phyloP scores from a whole-genome alignment of 2,888 invertebrate species.

The Ectobius pallidus region DNA sequence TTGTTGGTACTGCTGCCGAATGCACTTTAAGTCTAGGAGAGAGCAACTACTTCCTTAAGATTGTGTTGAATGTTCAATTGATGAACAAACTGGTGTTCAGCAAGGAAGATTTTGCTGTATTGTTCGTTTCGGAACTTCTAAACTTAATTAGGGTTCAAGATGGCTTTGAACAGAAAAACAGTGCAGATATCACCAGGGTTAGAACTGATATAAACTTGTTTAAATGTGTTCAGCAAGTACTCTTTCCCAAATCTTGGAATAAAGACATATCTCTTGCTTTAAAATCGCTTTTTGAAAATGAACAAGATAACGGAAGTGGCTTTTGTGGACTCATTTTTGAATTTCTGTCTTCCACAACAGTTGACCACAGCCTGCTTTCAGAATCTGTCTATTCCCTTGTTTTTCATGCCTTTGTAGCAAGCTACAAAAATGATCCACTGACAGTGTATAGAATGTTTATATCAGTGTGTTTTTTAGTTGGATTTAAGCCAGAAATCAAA shows the following conservation, averaged over 20 bases:
- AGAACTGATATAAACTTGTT: slow-evolving; percentile 4
- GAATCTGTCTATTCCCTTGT: neutral
- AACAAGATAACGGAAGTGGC: neutral
- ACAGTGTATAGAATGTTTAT: neutral
- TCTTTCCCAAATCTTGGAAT: neutral
- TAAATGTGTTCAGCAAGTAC: slow-evolving; percentile 15
- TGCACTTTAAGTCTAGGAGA: no score
- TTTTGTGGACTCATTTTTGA: neutral
- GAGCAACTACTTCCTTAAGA: neutral
- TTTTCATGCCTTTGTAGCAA: slow-evolving; percentile 9
- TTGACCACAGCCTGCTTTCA: neutral
- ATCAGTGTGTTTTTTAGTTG: neutral
- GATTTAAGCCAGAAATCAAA: slow-evolving; percentile 16
- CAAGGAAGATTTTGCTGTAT: neutral
- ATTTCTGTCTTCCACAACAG: neutral
- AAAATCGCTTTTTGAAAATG: neutral
- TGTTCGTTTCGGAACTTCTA: neutral
- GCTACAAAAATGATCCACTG: neutral
- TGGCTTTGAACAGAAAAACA: neutral
- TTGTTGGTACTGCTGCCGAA: no score
- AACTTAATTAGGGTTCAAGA: neutral
- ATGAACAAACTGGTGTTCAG: slow-evolving; percentile 10
- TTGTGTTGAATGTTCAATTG: neutral
- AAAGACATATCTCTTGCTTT: neutral
- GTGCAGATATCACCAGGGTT: neutral